These are phyloP conservation scores for Trissolcus basalis DNA, from an alignment of 1,140 invertebrate genomes.

Conservation along the genomic window DNA sequence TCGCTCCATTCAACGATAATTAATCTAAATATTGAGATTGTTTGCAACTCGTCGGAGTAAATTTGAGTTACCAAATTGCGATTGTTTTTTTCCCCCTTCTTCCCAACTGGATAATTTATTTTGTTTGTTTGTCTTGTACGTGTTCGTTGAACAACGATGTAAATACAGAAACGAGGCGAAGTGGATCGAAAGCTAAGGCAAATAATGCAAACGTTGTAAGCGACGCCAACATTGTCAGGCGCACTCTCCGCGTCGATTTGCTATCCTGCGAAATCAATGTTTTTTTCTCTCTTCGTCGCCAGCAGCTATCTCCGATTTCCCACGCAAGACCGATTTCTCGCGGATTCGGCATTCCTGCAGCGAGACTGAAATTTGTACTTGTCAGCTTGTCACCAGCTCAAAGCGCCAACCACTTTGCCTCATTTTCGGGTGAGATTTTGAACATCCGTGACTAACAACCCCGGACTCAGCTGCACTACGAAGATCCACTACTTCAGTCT, in stretches of 20 bases:
- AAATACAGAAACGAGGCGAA: conserved; percentile 32
- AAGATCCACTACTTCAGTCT: not conserved
- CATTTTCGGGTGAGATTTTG: conserved; percentile 25
- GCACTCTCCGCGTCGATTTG: conserved; percentile 30
- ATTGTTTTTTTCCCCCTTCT: no score
- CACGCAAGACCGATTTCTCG: conserved; percentile 48
- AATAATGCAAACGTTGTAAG: conserved; percentile 42
- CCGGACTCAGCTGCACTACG: not conserved
- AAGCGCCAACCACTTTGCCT: conserved; percentile 26
- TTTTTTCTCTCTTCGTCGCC: conserved; percentile 46
- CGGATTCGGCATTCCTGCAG: conserved; percentile 44
- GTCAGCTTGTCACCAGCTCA: conserved; percentile 25
- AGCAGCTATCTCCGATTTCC: conserved; percentile 45
- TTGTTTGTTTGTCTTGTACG: conserved; percentile 16
- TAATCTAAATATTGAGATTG: no score
- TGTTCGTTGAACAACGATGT: conserved; percentile 3
- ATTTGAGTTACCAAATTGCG: no score
- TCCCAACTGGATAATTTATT: conserved; percentile 9
- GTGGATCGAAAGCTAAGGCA: conserved; percentile 24
- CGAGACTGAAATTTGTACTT: conserved; percentile 53
- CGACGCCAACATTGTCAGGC: conserved; percentile 38
- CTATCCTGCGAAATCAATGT: conserved; percentile 42
- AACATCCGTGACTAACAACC: conserved; percentile 11
- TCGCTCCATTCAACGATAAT: no score
- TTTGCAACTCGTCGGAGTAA: no score